Evolutionary conservation across 1,140 invertebrate species (phyloP).

Genomic region (Nephila pilipes): DNA sequence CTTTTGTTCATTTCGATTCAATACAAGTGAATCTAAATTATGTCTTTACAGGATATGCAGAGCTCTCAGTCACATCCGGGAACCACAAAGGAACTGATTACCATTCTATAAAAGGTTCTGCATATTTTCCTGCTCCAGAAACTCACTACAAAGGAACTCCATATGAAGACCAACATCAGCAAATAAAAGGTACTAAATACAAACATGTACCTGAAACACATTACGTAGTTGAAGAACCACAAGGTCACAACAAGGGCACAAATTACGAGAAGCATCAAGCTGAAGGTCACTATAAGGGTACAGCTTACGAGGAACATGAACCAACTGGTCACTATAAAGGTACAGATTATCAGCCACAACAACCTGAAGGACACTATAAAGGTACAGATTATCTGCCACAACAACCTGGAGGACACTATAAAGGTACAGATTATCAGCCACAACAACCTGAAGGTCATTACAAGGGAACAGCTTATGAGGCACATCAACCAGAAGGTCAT

Average conservation of each 20-base stretch:
- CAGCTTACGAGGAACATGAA: background rate
- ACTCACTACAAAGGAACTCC: constrained; percentile 47
- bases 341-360: background rate
- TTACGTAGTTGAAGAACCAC: constrained; percentile 1
- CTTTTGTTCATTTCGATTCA: too few relatives aligned
- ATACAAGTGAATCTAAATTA: too few relatives aligned
- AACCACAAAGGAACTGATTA: constrained; percentile 28
- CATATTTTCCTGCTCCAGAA: background rate
- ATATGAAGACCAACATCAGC: background rate
- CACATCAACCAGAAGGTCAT: background rate
- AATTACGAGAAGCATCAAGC: background rate
- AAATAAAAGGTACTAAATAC: too few relatives aligned
- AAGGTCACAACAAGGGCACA: constrained; percentile 48
- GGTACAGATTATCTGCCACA: background rate
- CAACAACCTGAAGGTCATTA: background rate
- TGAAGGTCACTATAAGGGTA: constrained; percentile 38
- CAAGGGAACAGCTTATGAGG: background rate
- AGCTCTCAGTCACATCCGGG: background rate
- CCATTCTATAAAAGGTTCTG: background rate
- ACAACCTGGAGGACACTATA: background rate
- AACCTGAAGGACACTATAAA: constrained; percentile 34
- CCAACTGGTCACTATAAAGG: constrained; percentile 46
- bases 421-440: background rate
- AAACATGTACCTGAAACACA: background rate
- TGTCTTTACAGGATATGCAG: background rate